Percentiles rank a stretch among this genome's conserved stretches.
Conservation (phyloP, 2,113 vertebrate genomes). For the Mungos mungo region DNA sequence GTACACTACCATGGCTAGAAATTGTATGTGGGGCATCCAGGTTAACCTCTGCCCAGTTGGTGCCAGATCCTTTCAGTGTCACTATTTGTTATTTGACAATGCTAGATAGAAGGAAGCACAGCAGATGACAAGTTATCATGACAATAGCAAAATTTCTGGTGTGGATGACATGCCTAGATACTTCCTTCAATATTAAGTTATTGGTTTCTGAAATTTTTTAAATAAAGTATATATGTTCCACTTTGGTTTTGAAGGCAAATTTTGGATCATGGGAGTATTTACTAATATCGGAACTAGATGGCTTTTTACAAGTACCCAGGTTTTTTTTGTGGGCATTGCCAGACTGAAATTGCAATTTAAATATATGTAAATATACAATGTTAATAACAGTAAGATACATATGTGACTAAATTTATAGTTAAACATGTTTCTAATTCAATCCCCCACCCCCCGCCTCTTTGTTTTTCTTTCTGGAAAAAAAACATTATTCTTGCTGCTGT, state of each 20-base stretch:
- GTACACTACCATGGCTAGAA: not conserved
- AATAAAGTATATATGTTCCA: not conserved
- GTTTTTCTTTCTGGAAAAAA: not conserved
- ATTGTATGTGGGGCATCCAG: not conserved
- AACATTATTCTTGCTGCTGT: not conserved
- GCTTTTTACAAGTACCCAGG: not conserved
- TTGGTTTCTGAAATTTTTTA: not conserved
- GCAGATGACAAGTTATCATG: not conserved
- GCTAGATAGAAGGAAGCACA: constrained; percentile 40
- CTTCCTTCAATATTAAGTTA: not conserved
- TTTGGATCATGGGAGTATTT: not conserved
- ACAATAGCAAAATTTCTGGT: not conserved
- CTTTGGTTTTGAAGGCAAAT: not conserved
- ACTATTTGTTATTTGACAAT: constrained; percentile 49
- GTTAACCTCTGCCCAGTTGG: constrained; percentile 55
- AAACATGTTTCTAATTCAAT: not conserved
- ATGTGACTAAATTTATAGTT: not conserved
- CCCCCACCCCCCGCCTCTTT: not conserved
- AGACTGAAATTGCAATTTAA: constrained; percentile 13
- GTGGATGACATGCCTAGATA: not conserved
- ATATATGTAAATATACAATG: not conserved
- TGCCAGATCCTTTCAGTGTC: constrained; percentile 64
- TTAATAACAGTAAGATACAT: not conserved
- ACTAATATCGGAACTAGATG: not conserved
- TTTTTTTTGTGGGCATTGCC: not conserved